Conservation (phyloP, 2,888 invertebrate genomes). For the Andrena marginata region DNA sequence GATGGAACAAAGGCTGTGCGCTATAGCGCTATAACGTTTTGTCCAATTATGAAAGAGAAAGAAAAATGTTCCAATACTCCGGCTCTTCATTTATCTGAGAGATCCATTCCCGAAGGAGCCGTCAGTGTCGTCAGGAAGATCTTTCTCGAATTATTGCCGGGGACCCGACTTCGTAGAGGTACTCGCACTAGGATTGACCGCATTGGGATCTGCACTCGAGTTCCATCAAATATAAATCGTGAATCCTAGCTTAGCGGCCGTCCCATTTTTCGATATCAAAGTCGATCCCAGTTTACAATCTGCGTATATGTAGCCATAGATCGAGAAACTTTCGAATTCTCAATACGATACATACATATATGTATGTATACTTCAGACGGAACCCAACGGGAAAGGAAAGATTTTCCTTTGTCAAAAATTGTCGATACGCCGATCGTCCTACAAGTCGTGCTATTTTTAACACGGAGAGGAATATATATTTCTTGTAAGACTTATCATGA, state of each 20-base stretch:
- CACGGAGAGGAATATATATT: not conserved
- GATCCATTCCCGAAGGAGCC: slow-evolving; percentile 70
- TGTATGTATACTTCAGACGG: slow-evolving; percentile 67
- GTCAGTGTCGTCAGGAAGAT: slow-evolving; percentile 72
- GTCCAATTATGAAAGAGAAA: slow-evolving; percentile 4
- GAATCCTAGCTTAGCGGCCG: slow-evolving; percentile 65
- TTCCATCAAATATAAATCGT: slow-evolving; percentile 75
- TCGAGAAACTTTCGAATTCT: slow-evolving; percentile 53
- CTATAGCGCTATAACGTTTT: slow-evolving; percentile 11
- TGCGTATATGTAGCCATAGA: slow-evolving; percentile 59
- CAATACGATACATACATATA: slow-evolving; percentile 69
- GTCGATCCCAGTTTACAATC: slow-evolving; percentile 73
- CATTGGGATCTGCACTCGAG: slow-evolving; percentile 55
- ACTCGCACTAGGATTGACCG: slow-evolving; percentile 67
- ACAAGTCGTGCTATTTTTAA: slow-evolving; percentile 16
- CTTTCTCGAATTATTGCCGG: slow-evolving; percentile 67
- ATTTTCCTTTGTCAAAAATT: slow-evolving; percentile 35
- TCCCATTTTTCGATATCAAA: slow-evolving; percentile 70
- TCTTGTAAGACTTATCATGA: too few species aligned
- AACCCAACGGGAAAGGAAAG: slow-evolving; percentile 3
- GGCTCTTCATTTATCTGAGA: slow-evolving; percentile 70
- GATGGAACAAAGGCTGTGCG: not conserved
- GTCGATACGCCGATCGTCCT: slow-evolving; percentile 2
- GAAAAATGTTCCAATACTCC: slow-evolving; percentile 39
- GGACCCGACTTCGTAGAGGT: slow-evolving; percentile 34